These are phyloP conservation scores for Equus przewalskii DNA, from an alignment of 2,113 vertebrate genomes.

Conservation along the genomic window DNA sequence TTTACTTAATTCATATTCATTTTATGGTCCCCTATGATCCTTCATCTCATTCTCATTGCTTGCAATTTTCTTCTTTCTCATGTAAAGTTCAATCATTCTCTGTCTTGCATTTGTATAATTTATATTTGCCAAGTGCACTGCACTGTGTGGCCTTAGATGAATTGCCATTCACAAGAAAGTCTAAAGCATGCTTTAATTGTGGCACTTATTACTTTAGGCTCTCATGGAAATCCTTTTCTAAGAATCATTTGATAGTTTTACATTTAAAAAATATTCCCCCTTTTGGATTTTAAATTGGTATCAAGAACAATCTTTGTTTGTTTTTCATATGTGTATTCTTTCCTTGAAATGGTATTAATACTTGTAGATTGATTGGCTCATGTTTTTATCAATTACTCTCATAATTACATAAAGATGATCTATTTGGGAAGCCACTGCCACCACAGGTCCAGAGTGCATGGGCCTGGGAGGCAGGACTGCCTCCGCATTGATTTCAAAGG, in stretches of 20 bases:
- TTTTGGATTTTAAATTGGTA: background rate
- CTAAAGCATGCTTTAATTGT: background rate
- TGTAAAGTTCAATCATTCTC: background rate
- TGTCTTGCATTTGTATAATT: background rate
- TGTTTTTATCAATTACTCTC: background rate
- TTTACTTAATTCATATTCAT: background rate
- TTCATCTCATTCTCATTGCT: background rate
- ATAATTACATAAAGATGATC: background rate
- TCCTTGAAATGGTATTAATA: background rate
- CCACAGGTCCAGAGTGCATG: background rate
- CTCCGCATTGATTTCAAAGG: background rate
- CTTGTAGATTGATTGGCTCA: background rate
- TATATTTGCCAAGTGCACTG: background rate
- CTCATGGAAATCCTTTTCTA: background rate
- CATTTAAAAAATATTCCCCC: background rate
- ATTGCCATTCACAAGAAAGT: background rate
- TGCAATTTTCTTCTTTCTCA: background rate
- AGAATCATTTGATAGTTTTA: conserved; percentile 7
- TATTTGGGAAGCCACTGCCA: background rate
- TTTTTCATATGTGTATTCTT: background rate
- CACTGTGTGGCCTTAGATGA: background rate
- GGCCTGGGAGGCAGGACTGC: background rate
- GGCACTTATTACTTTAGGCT: background rate
- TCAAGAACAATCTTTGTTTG: background rate
- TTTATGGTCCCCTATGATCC: background rate